Evolutionary conservation across 2,888 invertebrate species (phyloP).

Genomic region (Nowickia ferox): DNA sequence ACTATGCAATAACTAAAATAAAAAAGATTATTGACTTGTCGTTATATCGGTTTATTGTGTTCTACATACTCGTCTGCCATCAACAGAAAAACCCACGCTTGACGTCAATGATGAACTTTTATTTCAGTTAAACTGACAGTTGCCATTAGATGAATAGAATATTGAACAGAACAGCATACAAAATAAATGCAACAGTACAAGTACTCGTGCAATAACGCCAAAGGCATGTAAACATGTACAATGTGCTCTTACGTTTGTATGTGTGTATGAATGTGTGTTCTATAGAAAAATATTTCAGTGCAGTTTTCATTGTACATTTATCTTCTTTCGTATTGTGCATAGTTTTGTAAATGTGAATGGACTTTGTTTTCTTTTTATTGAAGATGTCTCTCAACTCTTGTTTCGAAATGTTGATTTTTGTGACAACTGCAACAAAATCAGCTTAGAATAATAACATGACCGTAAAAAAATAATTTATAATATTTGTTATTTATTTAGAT

Average conservation of each 20-base stretch:
- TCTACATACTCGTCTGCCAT: slow-evolving; percentile 39
- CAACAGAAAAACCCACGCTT: slow-evolving; percentile 68
- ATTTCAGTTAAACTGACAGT: slow-evolving; percentile 67
- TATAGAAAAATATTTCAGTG: not conserved
- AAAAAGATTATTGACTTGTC: slow-evolving; percentile 60
- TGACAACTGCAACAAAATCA: slow-evolving; percentile 44
- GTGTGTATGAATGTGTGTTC: not conserved
- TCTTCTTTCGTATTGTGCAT: too few species aligned
- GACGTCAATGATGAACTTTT: slow-evolving; percentile 70
- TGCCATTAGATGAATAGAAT: slow-evolving; percentile 44
- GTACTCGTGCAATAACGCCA: not conserved
- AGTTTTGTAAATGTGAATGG: not conserved
- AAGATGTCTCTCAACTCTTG: slow-evolving; percentile 7
- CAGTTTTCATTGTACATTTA: not conserved
- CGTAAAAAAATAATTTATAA: not conserved
- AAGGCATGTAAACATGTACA: not conserved
- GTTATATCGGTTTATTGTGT: slow-evolving; percentile 39
- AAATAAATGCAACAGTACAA: slow-evolving; percentile 14
- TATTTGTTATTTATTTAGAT: not conserved
- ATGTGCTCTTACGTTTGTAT: too few species aligned
- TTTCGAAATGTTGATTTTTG: slow-evolving; percentile 9
- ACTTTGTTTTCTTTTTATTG: not conserved
- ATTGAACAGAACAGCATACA: slow-evolving; percentile 3
- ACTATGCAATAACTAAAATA: slow-evolving; percentile 35
- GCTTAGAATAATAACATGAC: slow-evolving; percentile 35